Evolutionary conservation across 2,888 invertebrate species (phyloP).

Genomic region (Tuberolachnus salignus): DNA sequence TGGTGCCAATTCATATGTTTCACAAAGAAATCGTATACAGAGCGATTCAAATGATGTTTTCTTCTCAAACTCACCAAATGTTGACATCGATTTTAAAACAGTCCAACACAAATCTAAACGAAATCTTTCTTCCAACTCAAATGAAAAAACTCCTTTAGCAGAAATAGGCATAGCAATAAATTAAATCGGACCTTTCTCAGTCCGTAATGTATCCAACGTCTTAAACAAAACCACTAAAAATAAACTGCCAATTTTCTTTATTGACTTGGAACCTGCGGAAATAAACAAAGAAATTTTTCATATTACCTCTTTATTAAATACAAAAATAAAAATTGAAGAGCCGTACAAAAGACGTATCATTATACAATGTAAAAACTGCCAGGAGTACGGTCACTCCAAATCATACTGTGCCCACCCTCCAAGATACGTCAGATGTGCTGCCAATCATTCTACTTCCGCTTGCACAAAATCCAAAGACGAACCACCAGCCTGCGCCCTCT

Average conservation of each 20-base stretch:
- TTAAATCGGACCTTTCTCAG: no score
- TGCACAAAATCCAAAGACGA: constrained; percentile 26
- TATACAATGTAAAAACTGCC: no score
- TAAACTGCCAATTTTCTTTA: no score
- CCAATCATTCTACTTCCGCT: constrained; percentile 4
- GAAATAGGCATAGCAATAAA: no score
- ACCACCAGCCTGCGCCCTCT: constrained; percentile 21
- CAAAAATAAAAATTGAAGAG: constrained; percentile 29
- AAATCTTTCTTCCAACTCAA: constrained; percentile 10
- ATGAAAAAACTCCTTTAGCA: no score
- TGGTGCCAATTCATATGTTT: neutral
- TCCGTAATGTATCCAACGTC: no score
- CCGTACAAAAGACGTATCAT: constrained; percentile 5
- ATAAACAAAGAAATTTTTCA: no score
- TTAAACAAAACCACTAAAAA: no score
- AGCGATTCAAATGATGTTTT: constrained; percentile 22
- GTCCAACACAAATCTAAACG: constrained; percentile 16
- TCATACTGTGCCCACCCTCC: constrained; percentile 31
- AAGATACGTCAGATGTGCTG: no score
- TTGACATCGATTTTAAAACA: neutral
- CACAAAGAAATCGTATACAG: constrained; percentile 4
- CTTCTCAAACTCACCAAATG: neutral
- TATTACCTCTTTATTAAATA: no score
- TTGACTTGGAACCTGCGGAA: no score
- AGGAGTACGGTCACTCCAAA: no score